These are phyloP conservation scores for Notolabrus celidotus DNA, from an alignment of 2,797 vertebrate genomes.

Conservation along the genomic window DNA sequence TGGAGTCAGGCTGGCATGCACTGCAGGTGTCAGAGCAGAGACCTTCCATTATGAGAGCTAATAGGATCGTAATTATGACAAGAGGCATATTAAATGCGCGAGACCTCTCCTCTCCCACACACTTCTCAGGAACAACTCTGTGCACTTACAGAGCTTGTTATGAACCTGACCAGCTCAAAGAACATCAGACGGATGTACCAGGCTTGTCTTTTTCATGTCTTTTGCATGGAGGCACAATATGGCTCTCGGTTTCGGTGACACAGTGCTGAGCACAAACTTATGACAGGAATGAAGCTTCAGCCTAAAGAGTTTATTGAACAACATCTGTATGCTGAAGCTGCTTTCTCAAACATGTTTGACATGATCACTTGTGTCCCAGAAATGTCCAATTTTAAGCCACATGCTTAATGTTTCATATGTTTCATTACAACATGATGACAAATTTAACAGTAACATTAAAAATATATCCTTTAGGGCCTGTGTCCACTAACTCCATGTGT, in stretches of 20 bases:
- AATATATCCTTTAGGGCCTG: too few species aligned
- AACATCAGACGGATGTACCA: background rate
- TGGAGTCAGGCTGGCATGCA: slow-evolving; percentile 23
- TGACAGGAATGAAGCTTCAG: background rate
- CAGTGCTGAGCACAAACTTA: background rate
- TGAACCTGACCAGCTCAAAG: slow-evolving; percentile 19
- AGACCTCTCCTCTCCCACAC: slow-evolving; percentile 41
- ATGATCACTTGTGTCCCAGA: background rate
- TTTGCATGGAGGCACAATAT: background rate
- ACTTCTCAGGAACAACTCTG: slow-evolving; percentile 26
- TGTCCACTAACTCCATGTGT: too few species aligned
- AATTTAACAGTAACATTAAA: too few species aligned
- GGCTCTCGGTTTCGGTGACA: slow-evolving; percentile 10
- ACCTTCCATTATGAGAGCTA: slow-evolving; percentile 58
- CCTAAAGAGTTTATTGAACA: too few species aligned
- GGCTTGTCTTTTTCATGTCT: background rate
- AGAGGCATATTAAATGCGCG: slow-evolving; percentile 47
- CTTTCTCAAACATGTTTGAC: background rate
- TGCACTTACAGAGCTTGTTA: slow-evolving; percentile 40
- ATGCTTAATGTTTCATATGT: too few species aligned
- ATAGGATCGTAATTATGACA: slow-evolving; percentile 48
- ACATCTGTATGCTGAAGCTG: background rate
- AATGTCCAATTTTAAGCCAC: background rate
- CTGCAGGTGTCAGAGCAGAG: slow-evolving; percentile 50
- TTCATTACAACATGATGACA: too few species aligned